Conservation (phyloP, 2,797 vertebrate species). For the Bovichtus diacanthus region DNA sequence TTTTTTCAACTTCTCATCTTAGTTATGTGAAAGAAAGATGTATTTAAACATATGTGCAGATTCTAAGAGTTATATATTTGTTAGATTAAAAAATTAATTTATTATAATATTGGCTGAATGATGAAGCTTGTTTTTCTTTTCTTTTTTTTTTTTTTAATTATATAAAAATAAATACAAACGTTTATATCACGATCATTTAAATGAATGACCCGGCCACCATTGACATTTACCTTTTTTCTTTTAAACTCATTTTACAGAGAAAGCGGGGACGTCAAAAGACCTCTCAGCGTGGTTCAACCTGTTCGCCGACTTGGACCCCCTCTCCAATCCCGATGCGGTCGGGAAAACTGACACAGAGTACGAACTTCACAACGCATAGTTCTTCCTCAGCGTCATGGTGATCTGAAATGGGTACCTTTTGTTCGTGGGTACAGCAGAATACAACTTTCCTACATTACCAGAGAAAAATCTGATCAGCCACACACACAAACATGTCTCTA, state of each 20-base stretch:
- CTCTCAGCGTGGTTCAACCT: slow-evolving; percentile 88
- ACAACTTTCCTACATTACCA: neutral
- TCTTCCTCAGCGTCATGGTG: slow-evolving; percentile 1
- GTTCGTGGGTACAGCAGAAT: slow-evolving; percentile 1
- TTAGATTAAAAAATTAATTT: no score
- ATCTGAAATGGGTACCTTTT: neutral
- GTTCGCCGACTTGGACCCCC: slow-evolving; percentile 88
- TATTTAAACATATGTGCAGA: no score
- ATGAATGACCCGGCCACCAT: no score
- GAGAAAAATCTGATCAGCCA: neutral
- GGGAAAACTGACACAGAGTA: slow-evolving; percentile 92
- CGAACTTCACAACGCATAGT: slow-evolving; percentile 93
- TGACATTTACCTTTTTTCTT: slow-evolving; percentile 4
- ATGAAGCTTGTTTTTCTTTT: no score
- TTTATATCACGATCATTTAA: no score
- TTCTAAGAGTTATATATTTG: no score
- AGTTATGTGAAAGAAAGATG: no score
- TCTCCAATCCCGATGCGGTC: slow-evolving; percentile 89
- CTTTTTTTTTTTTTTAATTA: no score
- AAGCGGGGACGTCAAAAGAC: slow-evolving; percentile 80
- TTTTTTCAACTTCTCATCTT: no score
- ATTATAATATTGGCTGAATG: no score
- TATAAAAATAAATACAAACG: no score
- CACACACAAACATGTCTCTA: neutral
- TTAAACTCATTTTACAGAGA: slow-evolving; percentile 77